Base-by-base conservation (phyloP, 2,113 vertebrate species). In the Plectropomus leopardus region DNA sequence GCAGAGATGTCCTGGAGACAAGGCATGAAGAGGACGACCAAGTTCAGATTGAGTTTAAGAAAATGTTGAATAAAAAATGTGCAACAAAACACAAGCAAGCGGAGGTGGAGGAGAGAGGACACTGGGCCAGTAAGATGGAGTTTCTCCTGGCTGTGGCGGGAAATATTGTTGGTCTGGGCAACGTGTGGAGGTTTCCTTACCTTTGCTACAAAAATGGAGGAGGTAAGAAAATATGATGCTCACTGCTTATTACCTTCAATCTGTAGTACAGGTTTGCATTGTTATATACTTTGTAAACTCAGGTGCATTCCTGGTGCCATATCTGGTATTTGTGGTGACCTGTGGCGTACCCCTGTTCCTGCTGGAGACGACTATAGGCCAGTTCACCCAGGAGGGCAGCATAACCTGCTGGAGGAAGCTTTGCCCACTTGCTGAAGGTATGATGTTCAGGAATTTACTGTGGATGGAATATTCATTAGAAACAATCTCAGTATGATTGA, bases 131-230 rank as follows among this genome's bases (percentile, higher is more conserved):
- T 40, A 40, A 40, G 36, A 10, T 40, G 36, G 36, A 40, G 78
- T 95, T 93, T 51, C 83, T 96, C 42, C 81, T 96, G 69, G 93
- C 93, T 13, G 87, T 95, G 42, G 94, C 92, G 0, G 95, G 95
- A 61, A 89, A 94, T 65, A 78, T 94, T 19, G 89, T 95, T 0
- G 93, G 95, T 15, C 66, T 96, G 50, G 95, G 95, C 32, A 96
- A 96, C 1, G 94, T 95, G 34, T 96, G 95, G 95, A 92, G 94
- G 69, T 95, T 95, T 81, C 94, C 94, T 2, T 92, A 95, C 63
- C 93, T 95, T 45, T 96, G 95, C 84, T 96, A 96, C 77, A 95
- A 93, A 85, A 95, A 96, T 26, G 94, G 95, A 72, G 95, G 95
- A 10, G 95, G 95, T 95, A 89, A 88, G 90, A 4, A 75, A 74